phyloP scores from a whole-genome alignment of 2,113 vertebrate species.

The Dendrocopos noguchii region DNA sequence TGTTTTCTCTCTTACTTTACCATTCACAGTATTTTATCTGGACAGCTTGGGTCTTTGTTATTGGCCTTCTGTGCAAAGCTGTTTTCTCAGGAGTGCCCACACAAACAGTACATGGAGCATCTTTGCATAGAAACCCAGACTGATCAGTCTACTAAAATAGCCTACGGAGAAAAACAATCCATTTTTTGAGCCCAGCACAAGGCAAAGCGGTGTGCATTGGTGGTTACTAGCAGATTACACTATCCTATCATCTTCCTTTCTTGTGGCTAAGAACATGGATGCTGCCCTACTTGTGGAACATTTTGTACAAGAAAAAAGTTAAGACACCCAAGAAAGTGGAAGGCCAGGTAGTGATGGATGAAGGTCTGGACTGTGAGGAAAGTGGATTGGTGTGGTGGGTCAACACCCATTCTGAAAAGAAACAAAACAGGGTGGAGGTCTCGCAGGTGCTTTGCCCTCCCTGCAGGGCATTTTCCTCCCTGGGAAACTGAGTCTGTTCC shows the following conservation, averaged over 20 bases:
- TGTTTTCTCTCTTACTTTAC: neutral
- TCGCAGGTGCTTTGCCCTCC: no score
- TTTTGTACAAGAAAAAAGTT: neutral
- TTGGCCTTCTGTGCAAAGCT: neutral
- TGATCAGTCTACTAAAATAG: neutral
- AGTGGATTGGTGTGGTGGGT: neutral
- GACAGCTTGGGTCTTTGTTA: neutral
- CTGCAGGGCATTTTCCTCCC: no score
- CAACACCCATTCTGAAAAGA: no score
- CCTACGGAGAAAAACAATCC: neutral
- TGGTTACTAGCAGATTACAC: neutral
- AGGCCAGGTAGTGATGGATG: neutral
- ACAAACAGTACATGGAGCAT: neutral
- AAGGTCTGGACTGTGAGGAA: neutral
- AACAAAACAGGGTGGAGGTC: no score
- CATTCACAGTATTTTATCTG: neutral
- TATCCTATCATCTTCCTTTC: neutral
- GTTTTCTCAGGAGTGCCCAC: neutral
- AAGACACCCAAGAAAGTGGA: neutral
- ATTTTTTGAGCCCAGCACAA: neutral
- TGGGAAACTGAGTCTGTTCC: no score
- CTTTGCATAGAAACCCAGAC: neutral
- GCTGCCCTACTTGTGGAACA: neutral
- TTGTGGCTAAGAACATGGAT: rapidly evolving
- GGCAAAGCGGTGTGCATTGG: neutral